Evolutionary conservation across 2,113 vertebrate genomes (phyloP).

Genomic region (Sinocyclocheilus anophthalmus): DNA sequence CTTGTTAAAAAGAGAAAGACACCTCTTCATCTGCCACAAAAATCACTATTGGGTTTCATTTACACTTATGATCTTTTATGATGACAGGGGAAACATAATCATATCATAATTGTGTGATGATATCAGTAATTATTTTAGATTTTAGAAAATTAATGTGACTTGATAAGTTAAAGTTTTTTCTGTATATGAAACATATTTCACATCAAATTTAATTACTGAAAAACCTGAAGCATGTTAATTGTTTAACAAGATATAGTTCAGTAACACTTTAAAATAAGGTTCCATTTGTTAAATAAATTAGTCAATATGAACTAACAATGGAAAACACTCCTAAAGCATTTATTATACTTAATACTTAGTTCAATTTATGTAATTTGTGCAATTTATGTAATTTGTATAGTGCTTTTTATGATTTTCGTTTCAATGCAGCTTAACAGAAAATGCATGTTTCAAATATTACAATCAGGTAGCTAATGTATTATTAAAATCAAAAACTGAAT

Average conservation of each 20-base stretch:
- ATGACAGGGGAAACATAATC: neutral
- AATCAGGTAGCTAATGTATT: neutral
- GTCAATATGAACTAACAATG: neutral
- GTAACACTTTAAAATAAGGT: neutral
- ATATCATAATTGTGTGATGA: neutral
- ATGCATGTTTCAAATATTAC: neutral
- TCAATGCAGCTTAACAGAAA: neutral
- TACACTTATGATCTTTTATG: neutral
- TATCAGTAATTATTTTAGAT: slow-evolving; percentile 1
- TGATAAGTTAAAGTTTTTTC: neutral
- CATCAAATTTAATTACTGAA: neutral
- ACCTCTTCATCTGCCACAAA: neutral
- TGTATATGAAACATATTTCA: neutral
- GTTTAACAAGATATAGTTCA: neutral
- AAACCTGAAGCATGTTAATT: neutral
- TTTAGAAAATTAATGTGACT: neutral
- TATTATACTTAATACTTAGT: neutral
- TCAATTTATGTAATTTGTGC: neutral
- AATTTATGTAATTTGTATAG: neutral
- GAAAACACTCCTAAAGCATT: neutral
- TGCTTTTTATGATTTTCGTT: neutral
- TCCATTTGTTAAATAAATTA: neutral
- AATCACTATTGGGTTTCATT: neutral
- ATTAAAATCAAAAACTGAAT: neutral
- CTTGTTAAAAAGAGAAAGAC: slow-evolving; percentile 36